These are phyloP conservation scores for Rotaria magnacalcarata DNA, from an alignment of 2,888 invertebrate genomes.

Conservation along the genomic window DNA sequence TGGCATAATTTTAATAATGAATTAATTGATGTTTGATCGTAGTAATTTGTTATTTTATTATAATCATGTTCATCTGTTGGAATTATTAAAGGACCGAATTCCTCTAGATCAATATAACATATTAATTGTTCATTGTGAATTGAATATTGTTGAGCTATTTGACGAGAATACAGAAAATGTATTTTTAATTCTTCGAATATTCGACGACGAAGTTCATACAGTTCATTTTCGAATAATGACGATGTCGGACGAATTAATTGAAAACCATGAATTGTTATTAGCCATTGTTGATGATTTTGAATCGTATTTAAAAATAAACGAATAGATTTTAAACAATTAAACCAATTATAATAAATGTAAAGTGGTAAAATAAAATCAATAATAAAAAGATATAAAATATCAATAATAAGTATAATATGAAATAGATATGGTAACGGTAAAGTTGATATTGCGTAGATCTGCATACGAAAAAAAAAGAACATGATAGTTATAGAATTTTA, in stretches of 20 bases:
- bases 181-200: background rate
- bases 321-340: background rate
- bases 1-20: background rate
- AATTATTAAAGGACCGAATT: background rate
- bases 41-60: background rate
- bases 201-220: background rate
- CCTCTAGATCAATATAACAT: background rate
- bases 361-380: background rate
- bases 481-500: background rate
- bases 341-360: background rate
- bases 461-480: background rate
- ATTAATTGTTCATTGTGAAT: background rate
- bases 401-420: background rate
- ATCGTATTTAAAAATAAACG: background rate
- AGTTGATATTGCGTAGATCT: background rate
- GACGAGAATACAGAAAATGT: background rate
- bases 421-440: background rate
- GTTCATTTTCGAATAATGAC: background rate
- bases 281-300: background rate
- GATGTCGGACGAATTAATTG: conserved; percentile 27
- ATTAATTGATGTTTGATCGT: background rate
- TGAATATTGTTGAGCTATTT: background rate
- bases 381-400: background rate
- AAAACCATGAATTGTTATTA: background rate
- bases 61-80: background rate